These are phyloP conservation scores for Trichacis sp. DNA, from an alignment of 2,888 invertebrate species.

Conservation along the genomic window DNA sequence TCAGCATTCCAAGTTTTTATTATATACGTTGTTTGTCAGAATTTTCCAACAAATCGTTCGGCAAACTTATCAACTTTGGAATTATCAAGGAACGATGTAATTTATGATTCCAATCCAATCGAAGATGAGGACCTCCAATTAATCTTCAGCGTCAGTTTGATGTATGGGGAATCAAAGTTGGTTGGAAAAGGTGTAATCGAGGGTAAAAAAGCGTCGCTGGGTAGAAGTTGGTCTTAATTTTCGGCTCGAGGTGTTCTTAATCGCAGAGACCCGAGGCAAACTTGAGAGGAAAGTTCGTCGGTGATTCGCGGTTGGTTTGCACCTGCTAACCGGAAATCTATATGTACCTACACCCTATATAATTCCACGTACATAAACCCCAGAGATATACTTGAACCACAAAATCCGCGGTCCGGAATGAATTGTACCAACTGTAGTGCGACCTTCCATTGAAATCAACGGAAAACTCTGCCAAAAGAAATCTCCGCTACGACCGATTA, in stretches of 20 bases:
- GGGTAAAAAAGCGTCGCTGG: slow-evolving; percentile 12
- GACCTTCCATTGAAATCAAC: slow-evolving; percentile 13
- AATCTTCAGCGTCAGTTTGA: too few species aligned
- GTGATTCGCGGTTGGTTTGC: slow-evolving; percentile 34
- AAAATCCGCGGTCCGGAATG: slow-evolving; percentile 17
- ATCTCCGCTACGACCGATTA: slow-evolving; percentile 14
- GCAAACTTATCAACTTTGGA: too few species aligned
- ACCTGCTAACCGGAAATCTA: slow-evolving; percentile 22
- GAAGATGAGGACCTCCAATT: too few species aligned
- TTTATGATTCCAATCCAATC: too few species aligned
- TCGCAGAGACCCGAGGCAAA: slow-evolving; percentile 21
- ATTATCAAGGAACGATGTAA: too few species aligned
- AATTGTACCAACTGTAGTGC: slow-evolving; percentile 3
- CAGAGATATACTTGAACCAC: slow-evolving; percentile 16
- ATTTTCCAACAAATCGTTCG: too few species aligned
- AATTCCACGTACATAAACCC: slow-evolving; percentile 15
- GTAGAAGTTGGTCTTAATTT: slow-evolving; percentile 28
- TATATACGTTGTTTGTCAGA: too few species aligned
- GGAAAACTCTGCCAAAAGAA: slow-evolving; percentile 1
- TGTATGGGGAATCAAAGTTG: too few species aligned
- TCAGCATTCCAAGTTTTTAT: too few species aligned
- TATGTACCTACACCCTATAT: background rate
- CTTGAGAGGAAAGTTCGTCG: slow-evolving; percentile 23
- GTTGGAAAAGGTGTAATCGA: background rate
- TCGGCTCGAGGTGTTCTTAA: slow-evolving; percentile 31